phyloP scores from a whole-genome alignment of 2,888 invertebrate genomes.

The Oxystoma pomonae region DNA sequence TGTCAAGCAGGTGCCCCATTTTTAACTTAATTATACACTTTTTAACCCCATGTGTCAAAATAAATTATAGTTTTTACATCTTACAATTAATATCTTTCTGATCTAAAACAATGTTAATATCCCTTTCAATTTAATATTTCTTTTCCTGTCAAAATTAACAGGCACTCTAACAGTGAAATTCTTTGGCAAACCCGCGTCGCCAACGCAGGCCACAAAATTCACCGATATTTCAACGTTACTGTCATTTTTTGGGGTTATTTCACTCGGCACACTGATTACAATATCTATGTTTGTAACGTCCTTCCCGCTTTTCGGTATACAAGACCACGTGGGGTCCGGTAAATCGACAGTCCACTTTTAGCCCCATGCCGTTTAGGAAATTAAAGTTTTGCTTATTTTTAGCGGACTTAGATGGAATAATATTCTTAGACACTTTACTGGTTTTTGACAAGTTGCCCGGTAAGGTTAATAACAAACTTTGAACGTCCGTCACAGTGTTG shows the following conservation, averaged over 20 bases:
- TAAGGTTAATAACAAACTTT: conserved; percentile 34
- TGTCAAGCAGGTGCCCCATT: too few species aligned
- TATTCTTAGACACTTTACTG: background rate
- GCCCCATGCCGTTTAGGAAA: conserved; percentile 49
- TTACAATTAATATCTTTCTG: too few species aligned
- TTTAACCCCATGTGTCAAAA: too few species aligned
- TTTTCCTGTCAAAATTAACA: background rate
- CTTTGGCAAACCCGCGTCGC: conserved; percentile 41
- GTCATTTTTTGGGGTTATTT: conserved; percentile 33
- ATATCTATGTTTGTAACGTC: conserved; percentile 36
- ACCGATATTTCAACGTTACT: conserved; percentile 36
- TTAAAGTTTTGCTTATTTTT: conserved; percentile 32
- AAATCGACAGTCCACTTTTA: conserved; percentile 49
- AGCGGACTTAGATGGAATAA: conserved; percentile 15
- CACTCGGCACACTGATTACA: conserved; percentile 40
- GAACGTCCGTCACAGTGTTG: conserved; percentile 29
- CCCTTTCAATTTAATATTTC: background rate
- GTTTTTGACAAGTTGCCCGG: background rate
- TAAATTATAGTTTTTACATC: too few species aligned
- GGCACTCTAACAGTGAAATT: conserved; percentile 36
- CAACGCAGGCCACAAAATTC: conserved; percentile 41
- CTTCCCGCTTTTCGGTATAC: conserved; percentile 46
- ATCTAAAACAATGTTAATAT: background rate
- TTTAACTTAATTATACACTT: too few species aligned
- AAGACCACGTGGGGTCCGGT: conserved; percentile 69